Percentiles rank a stretch among this genome's conserved stretches.
These are phyloP conservation scores for Colistium nudipinnis DNA, from an alignment of 2,113 vertebrate species.

Conservation along the genomic window DNA sequence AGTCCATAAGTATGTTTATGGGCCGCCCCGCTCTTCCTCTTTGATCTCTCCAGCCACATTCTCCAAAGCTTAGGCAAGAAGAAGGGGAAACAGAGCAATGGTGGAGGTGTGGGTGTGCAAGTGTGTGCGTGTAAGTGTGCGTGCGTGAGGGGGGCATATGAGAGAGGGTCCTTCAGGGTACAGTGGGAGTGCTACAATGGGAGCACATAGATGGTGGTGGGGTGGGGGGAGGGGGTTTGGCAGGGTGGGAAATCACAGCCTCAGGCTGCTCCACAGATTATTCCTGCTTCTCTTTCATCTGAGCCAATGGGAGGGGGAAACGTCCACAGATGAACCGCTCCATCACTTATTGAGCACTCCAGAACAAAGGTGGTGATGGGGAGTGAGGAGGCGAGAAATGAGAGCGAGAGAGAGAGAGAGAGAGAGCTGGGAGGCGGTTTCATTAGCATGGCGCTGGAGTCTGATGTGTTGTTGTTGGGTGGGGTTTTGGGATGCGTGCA, in stretches of 20 bases:
- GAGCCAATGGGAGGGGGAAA: conserved; percentile 45
- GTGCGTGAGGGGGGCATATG: conserved; percentile 20
- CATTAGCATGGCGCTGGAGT: conserved; percentile 27
- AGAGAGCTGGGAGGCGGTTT: conserved; percentile 26
- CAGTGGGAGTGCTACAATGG: conserved; percentile 50
- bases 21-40: conserved; percentile 41
- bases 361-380: conserved; percentile 63
- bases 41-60: conserved; percentile 47
- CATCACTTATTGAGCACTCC: conserved; percentile 71
- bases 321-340: conserved; percentile 68
- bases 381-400: neutral
- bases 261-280: conserved; percentile 64
- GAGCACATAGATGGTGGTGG: conserved; percentile 34
- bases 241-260: conserved; percentile 60
- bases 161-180: conserved; percentile 59
- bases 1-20: conserved; percentile 54
- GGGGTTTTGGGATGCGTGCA: conserved; percentile 29
- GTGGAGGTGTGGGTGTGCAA: neutral
- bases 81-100: conserved; percentile 11
- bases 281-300: conserved; percentile 75
- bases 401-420: neutral
- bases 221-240: conserved; percentile 51
- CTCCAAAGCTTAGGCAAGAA: conserved; percentile 14
- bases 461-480: conserved; percentile 48
- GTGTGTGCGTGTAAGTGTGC: neutral